These are phyloP conservation scores for Nothobranchius kuhntae DNA, from an alignment of 2,113 vertebrate genomes.

Conservation along the genomic window DNA sequence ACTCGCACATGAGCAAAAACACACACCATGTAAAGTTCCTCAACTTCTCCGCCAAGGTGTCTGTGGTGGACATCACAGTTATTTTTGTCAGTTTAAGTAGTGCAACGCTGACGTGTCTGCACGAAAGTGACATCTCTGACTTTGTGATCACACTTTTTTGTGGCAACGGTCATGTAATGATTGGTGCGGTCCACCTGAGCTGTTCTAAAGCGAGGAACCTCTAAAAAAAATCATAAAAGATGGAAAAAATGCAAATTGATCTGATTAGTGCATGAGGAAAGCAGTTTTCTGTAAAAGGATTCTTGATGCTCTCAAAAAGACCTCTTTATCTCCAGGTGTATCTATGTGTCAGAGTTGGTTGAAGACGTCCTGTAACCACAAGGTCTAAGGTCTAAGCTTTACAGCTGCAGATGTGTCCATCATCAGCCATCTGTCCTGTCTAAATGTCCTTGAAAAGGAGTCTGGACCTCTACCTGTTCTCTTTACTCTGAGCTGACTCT, in stretches of 20 bases:
- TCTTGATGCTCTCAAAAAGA: not conserved
- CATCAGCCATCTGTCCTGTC: conserved; percentile 67
- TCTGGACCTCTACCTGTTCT: conserved; percentile 51
- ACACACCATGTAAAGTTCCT: conserved; percentile 35
- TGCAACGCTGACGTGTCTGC: conserved; percentile 8
- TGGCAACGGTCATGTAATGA: conserved; percentile 43
- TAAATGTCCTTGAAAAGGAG: conserved; percentile 62
- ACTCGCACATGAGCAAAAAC: conserved; percentile 17
- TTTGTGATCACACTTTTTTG: conserved; percentile 28
- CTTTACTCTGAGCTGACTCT: conserved; percentile 12
- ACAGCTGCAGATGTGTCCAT: conserved; percentile 63
- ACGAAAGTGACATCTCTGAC: conserved; percentile 37
- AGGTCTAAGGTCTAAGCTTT: conserved; percentile 56
- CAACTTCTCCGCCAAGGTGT: conserved; percentile 43
- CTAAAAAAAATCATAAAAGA: too few relatives aligned
- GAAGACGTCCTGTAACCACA: conserved; percentile 46
- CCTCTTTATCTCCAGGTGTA: conserved; percentile 4
- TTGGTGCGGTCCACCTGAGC: conserved; percentile 39
- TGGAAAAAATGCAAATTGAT: too few relatives aligned
- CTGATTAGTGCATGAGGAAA: not conserved
- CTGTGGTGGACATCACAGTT: conserved; percentile 4
- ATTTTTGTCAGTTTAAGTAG: conserved; percentile 11
- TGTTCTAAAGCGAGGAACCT: not conserved
- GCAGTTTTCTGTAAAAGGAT: not conserved
- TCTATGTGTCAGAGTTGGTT: conserved; percentile 38